Evolutionary conservation across 2,113 vertebrate species (phyloP).

Genomic region (Glareola pratincola): DNA sequence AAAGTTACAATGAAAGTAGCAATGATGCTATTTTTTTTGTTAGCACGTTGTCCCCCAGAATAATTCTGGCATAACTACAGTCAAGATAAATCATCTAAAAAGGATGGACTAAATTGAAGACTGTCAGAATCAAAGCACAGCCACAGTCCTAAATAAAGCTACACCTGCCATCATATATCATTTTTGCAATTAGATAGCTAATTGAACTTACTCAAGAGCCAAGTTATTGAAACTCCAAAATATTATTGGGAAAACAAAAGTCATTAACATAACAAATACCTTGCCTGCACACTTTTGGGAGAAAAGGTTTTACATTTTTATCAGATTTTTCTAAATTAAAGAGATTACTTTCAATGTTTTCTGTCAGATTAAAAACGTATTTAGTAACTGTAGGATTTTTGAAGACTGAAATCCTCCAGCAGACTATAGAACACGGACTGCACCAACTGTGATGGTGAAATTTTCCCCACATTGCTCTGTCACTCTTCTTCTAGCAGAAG

Average conservation of each 20-base stretch:
- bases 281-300: not conserved
- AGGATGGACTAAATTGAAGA: not conserved
- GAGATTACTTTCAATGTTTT: not conserved
- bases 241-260: not conserved
- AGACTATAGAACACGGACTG: not conserved
- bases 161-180: not conserved
- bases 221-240: slow-evolving; percentile 17
- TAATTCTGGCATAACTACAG: not conserved
- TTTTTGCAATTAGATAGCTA: slow-evolving; percentile 47
- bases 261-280: not conserved
- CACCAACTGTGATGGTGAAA: not conserved
- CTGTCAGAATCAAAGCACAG: not conserved
- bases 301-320: not conserved
- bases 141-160: not conserved
- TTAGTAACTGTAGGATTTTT: not conserved
- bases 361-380: not conserved
- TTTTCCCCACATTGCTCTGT: not conserved
- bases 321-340: not conserved
- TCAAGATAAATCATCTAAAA: not conserved
- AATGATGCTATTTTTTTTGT: not conserved
- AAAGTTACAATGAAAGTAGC: not conserved
- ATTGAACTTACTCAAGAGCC: slow-evolving; percentile 28
- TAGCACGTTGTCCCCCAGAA: not conserved
- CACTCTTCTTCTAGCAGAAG: not conserved
- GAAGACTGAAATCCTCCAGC: not conserved